Evolutionary conservation across 1,140 invertebrate genomes (phyloP), one percentile per base, ranked within the genome.

Genomic region (Tribolium madens): DNA sequence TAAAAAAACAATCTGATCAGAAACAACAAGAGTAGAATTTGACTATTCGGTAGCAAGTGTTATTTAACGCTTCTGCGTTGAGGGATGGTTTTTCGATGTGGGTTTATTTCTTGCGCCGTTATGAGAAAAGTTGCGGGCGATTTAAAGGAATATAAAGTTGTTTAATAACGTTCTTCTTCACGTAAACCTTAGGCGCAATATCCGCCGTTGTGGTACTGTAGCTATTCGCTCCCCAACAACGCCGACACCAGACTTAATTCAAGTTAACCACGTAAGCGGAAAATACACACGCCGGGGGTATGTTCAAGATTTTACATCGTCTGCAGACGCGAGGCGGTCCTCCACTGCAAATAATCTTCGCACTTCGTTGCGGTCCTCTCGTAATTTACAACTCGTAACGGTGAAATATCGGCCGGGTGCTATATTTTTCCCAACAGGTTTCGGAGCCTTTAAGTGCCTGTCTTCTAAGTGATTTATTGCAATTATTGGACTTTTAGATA

Each of bases 121-220:
- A 72, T 71, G 70, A 72, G 70, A 72, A 72, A 72, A 72, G 70
- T 72, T 72, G 50, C 48, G 50, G 70, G 50, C 70, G 70, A 72
- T 72, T 72, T 72, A 72, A 48, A 26, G 31, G 73, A 75, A 75
- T 75, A 75, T 75, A 75, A 75, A 75, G 73, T 64, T 75, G 73
- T 75, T 75, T 75, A 75, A 75, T 75, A 75, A 75, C 73, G 73
- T 75, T 75, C 73, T 68, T 75, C 57, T 73, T 73, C 70, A 75
- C 73, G 73, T 75, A 47, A 64, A 75, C 36, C 50, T 75, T 60
- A 47, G 18, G 73, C 57, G 73, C 73, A 75, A 75, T 75, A 75
- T 75, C 73, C 73, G 73, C 57, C 57, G 31, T 64, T 64, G 13
- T 42, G 48, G 50, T 60, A 48, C 42, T 71, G 47, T 71, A 50